Conservation (phyloP, 2,888 invertebrate genomes). For the Cyclophora punctaria region DNA sequence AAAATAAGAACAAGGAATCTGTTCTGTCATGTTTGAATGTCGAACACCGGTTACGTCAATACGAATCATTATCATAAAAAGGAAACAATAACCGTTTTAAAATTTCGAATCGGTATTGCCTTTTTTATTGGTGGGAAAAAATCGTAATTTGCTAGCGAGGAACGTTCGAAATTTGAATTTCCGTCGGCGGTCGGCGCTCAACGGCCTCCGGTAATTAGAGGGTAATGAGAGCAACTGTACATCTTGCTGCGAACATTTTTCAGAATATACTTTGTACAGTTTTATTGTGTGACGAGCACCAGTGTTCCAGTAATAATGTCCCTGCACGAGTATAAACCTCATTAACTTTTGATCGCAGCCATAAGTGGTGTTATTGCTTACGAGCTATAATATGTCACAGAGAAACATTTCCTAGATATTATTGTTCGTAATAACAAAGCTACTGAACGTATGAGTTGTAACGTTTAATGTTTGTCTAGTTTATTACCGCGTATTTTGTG, state of each 20-base stretch:
- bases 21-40: conserved; percentile 58
- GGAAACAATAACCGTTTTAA: conserved; percentile 72
- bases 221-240: conserved; percentile 63
- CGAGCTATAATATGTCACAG: conserved; percentile 18
- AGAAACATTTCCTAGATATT: conserved; percentile 11
- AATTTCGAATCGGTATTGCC: conserved; percentile 60
- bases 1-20: conserved; percentile 57
- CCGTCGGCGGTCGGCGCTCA: conserved; percentile 39
- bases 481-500: no score
- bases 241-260: conserved; percentile 13
- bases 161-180: conserved; percentile 68
- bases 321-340: conserved; percentile 39
- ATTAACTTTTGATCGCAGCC: conserved; percentile 39
- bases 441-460: no score
- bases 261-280: conserved; percentile 42
- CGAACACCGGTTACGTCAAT: conserved; percentile 59
- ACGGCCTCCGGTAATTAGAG: conserved; percentile 57
- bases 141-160: conserved; percentile 60
- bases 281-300: conserved; percentile 52
- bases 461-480: no score
- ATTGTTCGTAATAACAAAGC: not conserved
- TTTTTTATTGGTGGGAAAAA: conserved; percentile 58
- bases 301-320: conserved; percentile 36
- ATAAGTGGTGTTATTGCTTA: conserved; percentile 28
- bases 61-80: conserved; percentile 71